Evolutionary conservation across 2,113 vertebrate species (phyloP).

Genomic region (Apus apus): DNA sequence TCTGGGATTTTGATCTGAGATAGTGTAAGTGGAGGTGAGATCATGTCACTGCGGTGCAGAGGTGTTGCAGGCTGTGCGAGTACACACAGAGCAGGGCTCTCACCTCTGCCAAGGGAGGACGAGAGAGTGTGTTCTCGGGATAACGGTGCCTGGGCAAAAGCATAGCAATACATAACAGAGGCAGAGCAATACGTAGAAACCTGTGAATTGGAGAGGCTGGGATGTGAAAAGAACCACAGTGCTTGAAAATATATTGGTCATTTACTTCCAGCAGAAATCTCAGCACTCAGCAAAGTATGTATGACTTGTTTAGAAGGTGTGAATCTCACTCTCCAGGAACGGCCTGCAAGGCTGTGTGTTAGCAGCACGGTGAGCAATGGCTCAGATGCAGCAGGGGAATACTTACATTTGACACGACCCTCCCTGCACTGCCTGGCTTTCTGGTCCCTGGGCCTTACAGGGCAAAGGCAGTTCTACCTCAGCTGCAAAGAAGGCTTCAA

Average conservation of each 20-base stretch:
- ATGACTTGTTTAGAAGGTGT: neutral
- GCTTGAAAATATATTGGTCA: neutral
- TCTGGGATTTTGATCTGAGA: neutral
- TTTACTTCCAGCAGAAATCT: neutral
- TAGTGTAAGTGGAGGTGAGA: neutral
- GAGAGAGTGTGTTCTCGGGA: fast-evolving
- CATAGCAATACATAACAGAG: fast-evolving
- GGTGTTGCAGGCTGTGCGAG: neutral
- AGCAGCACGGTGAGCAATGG: neutral
- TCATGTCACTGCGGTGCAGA: neutral
- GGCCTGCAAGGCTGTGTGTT: neutral
- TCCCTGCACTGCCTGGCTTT: neutral
- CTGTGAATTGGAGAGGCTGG: neutral
- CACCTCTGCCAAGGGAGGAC: neutral
- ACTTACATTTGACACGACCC: fast-evolving
- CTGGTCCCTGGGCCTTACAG: fast-evolving
- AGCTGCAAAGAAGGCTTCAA: neutral
- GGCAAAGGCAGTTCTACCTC: neutral
- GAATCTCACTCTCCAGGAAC: fast-evolving
- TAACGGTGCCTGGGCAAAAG: neutral
- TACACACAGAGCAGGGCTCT: neutral
- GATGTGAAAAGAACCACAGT: neutral
- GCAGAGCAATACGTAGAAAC: neutral
- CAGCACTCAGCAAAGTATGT: fast-evolving
- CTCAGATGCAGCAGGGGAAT: neutral